These are phyloP conservation scores for Cyclophora punctaria DNA, from an alignment of 2,888 invertebrate species.

Conservation along the genomic window DNA sequence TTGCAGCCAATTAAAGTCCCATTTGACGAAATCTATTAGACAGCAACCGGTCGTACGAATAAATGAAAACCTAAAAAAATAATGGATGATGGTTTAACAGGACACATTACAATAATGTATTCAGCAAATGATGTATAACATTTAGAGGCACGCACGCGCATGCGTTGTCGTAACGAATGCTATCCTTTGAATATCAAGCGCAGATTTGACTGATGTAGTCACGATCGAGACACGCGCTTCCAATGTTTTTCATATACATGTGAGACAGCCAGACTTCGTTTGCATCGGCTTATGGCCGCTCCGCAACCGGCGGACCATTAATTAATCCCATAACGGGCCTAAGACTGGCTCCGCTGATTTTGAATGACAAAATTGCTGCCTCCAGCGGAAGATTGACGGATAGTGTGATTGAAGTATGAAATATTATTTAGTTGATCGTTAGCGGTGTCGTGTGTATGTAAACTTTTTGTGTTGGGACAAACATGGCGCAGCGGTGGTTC, in stretches of 20 bases:
- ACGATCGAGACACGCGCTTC: slow-evolving; percentile 53
- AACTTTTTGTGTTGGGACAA: slow-evolving; percentile 22
- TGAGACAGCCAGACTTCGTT: slow-evolving; percentile 38
- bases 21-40: slow-evolving; percentile 15
- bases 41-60: no score
- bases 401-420: slow-evolving; percentile 55
- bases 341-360: slow-evolving; percentile 42
- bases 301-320: slow-evolving; percentile 41
- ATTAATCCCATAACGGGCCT: slow-evolving; percentile 56
- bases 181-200: slow-evolving; percentile 56
- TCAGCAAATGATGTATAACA: slow-evolving; percentile 37
- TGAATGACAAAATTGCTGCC: slow-evolving; percentile 59
- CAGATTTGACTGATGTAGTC: slow-evolving; percentile 66
- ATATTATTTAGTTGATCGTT: slow-evolving; percentile 44
- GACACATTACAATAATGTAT: slow-evolving; percentile 34
- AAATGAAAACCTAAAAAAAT: not conserved
- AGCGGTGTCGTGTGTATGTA: slow-evolving; percentile 37
- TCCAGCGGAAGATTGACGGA: slow-evolving; percentile 43
- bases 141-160: slow-evolving; percentile 36
- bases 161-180: slow-evolving; percentile 50
- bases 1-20: slow-evolving; percentile 13
- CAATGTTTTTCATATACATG: slow-evolving; percentile 49
- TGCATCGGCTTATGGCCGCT: slow-evolving; percentile 50
- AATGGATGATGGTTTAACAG: slow-evolving; percentile 13
- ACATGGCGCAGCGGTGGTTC: slow-evolving; percentile 32